These are phyloP conservation scores for Lethrus apterus DNA, from an alignment of 1,140 invertebrate genomes.

Conservation along the genomic window DNA sequence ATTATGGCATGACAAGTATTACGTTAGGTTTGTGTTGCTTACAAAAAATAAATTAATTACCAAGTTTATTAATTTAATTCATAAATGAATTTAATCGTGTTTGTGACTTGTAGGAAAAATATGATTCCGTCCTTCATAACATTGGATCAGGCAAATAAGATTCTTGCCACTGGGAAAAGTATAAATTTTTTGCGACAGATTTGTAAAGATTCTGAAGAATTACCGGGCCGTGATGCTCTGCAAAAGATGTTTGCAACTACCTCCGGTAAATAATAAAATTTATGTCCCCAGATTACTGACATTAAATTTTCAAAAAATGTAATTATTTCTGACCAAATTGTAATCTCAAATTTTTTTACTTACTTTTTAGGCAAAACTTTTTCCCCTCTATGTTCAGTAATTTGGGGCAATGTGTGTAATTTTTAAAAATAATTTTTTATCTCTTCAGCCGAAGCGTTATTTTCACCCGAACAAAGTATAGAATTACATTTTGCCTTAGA, in stretches of 20 bases:
- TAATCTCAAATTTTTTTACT: too few relatives aligned
- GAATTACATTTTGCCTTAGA: constrained; percentile 74
- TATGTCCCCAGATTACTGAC: too few relatives aligned
- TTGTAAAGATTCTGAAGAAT: constrained; percentile 69
- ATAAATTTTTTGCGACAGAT: constrained; percentile 91
- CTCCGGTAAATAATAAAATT: too few relatives aligned
- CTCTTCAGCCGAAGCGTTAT: constrained; percentile 58
- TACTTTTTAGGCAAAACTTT: constrained; percentile 7
- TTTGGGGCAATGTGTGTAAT: neutral
- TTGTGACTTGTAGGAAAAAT: constrained; percentile 44
- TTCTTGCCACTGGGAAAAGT: constrained; percentile 88
- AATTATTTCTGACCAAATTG: too few relatives aligned
- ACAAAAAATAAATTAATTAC: neutral
- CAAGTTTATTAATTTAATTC: neutral
- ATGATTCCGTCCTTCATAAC: constrained; percentile 79
- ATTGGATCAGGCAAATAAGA: constrained; percentile 61
- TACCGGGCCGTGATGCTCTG: constrained; percentile 59
- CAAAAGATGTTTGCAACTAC: constrained; percentile 47
- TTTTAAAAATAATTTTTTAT: constrained; percentile 21
- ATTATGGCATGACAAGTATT: constrained; percentile 93
- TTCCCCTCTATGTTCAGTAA: constrained; percentile 23
- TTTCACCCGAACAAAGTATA: constrained; percentile 62
- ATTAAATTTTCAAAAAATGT: too few relatives aligned
- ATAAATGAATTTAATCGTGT: neutral
- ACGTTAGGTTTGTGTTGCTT: constrained; percentile 54